Base-by-base conservation (phyloP, 2,113 vertebrate genomes). In the Catharus fuscescens region DNA sequence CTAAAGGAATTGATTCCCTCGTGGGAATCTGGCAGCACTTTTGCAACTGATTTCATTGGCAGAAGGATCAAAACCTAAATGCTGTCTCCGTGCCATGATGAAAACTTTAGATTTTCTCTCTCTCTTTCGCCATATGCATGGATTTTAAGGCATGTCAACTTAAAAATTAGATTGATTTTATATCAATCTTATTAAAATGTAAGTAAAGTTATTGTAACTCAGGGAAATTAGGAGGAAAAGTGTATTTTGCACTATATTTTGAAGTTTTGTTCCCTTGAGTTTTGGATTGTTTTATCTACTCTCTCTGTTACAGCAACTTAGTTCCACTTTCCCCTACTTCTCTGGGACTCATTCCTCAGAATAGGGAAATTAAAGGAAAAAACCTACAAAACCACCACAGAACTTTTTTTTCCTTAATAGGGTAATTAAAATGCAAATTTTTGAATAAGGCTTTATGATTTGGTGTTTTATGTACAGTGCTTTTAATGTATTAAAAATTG, bases 41-140 rank as follows among this genome's bases (percentile, higher is more conserved):
- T 92, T 91, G 88, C 45, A 56, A 81, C 72, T 83, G 88, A 96
- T 96, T 96, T 96, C 92, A 80, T 84, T 96, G 93, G 92, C 93
- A 96, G 95, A 76, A 96, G 77, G 95, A 88, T 92, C 95, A 93
- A 94, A 96, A 93, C 90, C 95, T 94, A 84, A 95, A 88, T 81
- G 83, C 77, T 94, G 95, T 90, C 82, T 90, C 86, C 2, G 29
- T 76, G 86, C 95, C 90, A 79, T 78, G 69, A 90, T 12, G 44
- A 93, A 94, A 90, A 93, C 62, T 96, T 95, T 29, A 69, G 81
- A 32, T 86, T 95, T 79, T 72, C 65, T 94, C 86, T 90, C 89
- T 93, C 67, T 80, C 64, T 83, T 83, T 69, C 11, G 19, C 93
- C 88, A 93, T 94, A 93, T 94, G 88, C 48, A 96, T 56, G 25